These are phyloP conservation scores for Noturus placidus DNA, from an alignment of 2,113 vertebrate genomes.

Conservation along the genomic window DNA sequence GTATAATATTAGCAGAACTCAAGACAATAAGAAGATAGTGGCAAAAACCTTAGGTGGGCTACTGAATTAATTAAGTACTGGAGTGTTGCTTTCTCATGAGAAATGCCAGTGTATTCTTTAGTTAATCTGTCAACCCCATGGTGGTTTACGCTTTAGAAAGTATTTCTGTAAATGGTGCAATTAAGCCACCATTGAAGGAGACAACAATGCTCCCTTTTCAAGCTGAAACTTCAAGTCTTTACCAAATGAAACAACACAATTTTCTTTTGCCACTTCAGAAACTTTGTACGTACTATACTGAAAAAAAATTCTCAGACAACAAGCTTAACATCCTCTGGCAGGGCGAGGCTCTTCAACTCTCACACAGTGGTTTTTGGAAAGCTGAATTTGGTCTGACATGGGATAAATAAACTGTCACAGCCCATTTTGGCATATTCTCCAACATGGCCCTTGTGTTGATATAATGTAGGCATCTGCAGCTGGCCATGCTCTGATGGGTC, in stretches of 20 bases:
- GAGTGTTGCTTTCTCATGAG: background rate
- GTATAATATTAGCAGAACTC: background rate
- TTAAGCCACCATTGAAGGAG: slow-evolving; percentile 3
- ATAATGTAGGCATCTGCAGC: slow-evolving; percentile 48
- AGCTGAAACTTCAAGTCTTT: background rate
- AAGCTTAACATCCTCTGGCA: slow-evolving; percentile 26
- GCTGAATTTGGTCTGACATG: background rate
- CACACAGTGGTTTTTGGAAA: background rate
- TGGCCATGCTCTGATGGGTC: slow-evolving; percentile 54
- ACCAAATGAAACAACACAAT: background rate
- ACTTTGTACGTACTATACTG: background rate
- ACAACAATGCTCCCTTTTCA: background rate
- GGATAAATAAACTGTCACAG: slow-evolving; percentile 37
- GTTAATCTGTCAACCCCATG: background rate
- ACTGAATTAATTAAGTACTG: background rate
- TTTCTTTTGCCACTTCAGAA: background rate
- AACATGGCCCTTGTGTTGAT: slow-evolving; percentile 42
- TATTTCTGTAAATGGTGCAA: slow-evolving; percentile 11
- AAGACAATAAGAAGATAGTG: background rate
- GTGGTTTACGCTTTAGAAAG: slow-evolving; percentile 1
- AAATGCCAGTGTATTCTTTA: slow-evolving; percentile 1
- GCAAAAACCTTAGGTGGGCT: background rate
- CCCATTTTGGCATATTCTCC: slow-evolving; percentile 33
- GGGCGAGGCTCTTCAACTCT: slow-evolving; percentile 5
- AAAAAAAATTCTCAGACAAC: slow-evolving; percentile 22